Conservation (phyloP, 37 sponge, comb jelly and placozoan species). For the Spongia lamella region DNA sequence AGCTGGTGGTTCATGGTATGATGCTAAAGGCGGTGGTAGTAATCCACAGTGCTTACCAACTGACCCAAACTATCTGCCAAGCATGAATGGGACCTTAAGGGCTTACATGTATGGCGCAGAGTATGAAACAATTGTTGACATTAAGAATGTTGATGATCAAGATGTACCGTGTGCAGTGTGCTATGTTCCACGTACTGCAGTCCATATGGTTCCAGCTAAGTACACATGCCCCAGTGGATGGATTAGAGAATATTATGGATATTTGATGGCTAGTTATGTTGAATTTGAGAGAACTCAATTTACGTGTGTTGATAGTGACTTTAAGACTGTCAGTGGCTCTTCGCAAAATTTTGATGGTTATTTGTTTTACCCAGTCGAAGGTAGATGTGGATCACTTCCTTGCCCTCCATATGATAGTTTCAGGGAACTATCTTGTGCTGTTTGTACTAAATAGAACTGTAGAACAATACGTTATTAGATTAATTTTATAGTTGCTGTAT, state of each 20-base stretch:
- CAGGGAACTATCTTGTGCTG: constrained; percentile 43
- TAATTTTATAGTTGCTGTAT: too few relatives aligned
- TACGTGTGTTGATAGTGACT: neutral
- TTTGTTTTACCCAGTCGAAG: constrained; percentile 12
- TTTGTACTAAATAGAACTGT: constrained; percentile 24
- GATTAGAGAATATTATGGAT: constrained; percentile 50
- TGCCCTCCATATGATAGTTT: constrained; percentile 28
- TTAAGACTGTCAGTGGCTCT: neutral
- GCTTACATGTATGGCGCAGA: constrained; percentile 30
- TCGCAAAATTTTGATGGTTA: neutral
- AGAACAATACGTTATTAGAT: too few relatives aligned
- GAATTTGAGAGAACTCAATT: neutral
- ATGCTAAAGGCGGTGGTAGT: constrained; percentile 21
- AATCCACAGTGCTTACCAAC: constrained; percentile 29
- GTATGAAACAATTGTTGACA: constrained; percentile 7
- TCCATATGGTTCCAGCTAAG: constrained; percentile 41
- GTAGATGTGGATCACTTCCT: constrained; percentile 15
- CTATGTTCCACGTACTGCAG: constrained; percentile 11
- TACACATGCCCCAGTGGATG: constrained; percentile 19
- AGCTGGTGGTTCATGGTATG: neutral
- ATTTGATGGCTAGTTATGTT: constrained; percentile 10
- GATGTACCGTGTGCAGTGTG: constrained; percentile 51
- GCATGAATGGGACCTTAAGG: too few relatives aligned
- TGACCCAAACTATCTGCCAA: constrained; percentile 14
- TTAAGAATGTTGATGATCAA: constrained; percentile 10